Evolutionary conservation across 2,888 invertebrate species (phyloP).

Genomic region (Dioctria linearis): DNA sequence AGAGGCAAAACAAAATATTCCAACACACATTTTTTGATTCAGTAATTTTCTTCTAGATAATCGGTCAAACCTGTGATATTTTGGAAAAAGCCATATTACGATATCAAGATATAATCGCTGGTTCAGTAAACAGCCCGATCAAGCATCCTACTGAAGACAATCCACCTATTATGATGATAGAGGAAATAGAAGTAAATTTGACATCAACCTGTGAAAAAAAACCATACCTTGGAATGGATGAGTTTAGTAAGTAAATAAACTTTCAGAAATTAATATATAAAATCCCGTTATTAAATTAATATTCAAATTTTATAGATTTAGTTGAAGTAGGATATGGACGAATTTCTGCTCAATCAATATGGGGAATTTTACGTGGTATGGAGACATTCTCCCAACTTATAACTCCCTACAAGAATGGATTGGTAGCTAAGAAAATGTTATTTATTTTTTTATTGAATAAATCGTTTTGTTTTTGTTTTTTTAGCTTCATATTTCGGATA

Average conservation of each 20-base stretch:
- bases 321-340: constrained; percentile 61
- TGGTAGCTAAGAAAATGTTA: constrained; percentile 61
- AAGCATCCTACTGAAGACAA: constrained; percentile 57
- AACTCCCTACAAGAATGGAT: constrained; percentile 64
- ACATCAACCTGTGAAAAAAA: constrained; percentile 75
- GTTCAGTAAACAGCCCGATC: constrained; percentile 59
- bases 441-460: background rate
- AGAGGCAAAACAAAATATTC: too few relatives aligned
- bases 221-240: constrained; percentile 82
- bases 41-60: constrained; percentile 64
- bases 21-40: too few relatives aligned
- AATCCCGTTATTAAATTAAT: background rate
- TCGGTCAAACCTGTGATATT: constrained; percentile 73
- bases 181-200: constrained; percentile 74
- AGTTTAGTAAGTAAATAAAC: constrained; percentile 77
- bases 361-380: constrained; percentile 89
- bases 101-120: constrained; percentile 72
- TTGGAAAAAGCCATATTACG: constrained; percentile 74
- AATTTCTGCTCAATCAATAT: constrained; percentile 74
- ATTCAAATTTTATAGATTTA: constrained; percentile 60
- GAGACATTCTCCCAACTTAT: constrained; percentile 89
- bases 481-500: constrained; percentile 79
- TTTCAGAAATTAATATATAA: background rate
- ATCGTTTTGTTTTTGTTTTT: background rate
- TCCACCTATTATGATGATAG: constrained; percentile 68